Evolutionary conservation across 1,140 invertebrate genomes (phyloP).

Genomic region (Drosophila saltans): DNA sequence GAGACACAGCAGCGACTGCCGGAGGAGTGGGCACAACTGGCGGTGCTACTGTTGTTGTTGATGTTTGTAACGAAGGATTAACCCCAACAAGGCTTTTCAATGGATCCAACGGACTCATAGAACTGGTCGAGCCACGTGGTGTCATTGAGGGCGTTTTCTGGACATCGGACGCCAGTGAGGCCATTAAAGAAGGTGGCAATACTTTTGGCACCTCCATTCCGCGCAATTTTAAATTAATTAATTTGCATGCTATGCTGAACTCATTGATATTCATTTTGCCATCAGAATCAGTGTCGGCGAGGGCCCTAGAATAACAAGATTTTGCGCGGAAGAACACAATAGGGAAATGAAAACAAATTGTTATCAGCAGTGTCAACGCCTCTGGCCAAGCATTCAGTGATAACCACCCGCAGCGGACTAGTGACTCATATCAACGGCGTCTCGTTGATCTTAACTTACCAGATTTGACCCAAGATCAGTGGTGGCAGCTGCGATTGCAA

Average conservation of each 20-base stretch:
- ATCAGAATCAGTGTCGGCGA: constrained; percentile 98
- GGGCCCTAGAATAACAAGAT: constrained; percentile 86
- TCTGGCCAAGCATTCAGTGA: not conserved
- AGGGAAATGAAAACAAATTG: constrained; percentile 21
- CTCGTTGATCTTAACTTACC: constrained; percentile 86
- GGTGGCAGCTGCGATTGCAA: constrained; percentile 95
- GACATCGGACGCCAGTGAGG: constrained; percentile 85
- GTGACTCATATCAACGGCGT: constrained; percentile 5
- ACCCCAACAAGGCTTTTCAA: constrained; percentile 59
- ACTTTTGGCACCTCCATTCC: constrained; percentile 94
- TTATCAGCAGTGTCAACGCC: constrained; percentile 42
- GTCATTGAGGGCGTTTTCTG: constrained; percentile 72
- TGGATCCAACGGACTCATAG: constrained; percentile 75
- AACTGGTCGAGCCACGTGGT: constrained; percentile 71
- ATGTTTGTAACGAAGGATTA: constrained; percentile 36
- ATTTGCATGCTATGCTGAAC: constrained; percentile 98
- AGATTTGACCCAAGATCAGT: constrained; percentile 95
- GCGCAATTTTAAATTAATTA: constrained; percentile 96
- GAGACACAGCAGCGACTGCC: constrained; percentile 47
- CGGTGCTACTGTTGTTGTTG: constrained; percentile 20
- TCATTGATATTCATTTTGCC: constrained; percentile 98
- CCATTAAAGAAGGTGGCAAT: constrained; percentile 90
- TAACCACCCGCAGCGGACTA: not conserved
- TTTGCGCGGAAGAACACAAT: constrained; percentile 5
- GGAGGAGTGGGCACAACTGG: constrained; percentile 46